A percentile compares a stretch with the other conserved stretches of the same genome.
Evolutionary conservation across 1,140 invertebrate genomes (phyloP).

Genomic region (Arctopsyche grandis): DNA sequence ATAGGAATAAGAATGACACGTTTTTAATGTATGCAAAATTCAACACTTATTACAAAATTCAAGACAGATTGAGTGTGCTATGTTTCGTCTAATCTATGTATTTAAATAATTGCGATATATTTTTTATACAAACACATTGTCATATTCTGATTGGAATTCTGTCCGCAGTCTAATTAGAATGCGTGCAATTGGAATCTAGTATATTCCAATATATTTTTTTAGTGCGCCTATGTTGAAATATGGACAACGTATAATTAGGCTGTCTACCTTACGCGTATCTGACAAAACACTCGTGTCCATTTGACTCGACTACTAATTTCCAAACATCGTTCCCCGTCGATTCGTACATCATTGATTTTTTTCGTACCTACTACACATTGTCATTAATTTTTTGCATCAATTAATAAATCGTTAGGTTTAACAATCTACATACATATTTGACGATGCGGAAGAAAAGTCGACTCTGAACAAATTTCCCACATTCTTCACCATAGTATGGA

Average conservation of each 20-base stretch:
- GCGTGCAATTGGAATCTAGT: too few species aligned
- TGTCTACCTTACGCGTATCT: constrained; percentile 29
- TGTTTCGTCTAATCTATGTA: too few species aligned
- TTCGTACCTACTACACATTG: neutral
- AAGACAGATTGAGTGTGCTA: too few species aligned
- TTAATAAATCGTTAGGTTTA: neutral
- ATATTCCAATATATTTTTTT: too few species aligned
- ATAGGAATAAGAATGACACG: too few species aligned
- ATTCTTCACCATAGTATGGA: neutral
- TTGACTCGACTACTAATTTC: constrained; percentile 26
- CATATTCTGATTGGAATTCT: too few species aligned
- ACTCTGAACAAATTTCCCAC: constrained; percentile 1
- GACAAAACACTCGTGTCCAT: constrained; percentile 48
- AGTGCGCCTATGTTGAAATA: too few species aligned
- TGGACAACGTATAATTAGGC: constrained; percentile 20
- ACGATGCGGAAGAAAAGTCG: neutral
- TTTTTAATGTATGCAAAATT: too few species aligned
- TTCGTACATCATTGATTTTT: neutral
- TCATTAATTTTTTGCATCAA: neutral
- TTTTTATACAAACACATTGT: too few species aligned
- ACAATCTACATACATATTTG: neutral
- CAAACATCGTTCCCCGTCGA: neutral
- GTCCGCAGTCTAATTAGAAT: too few species aligned
- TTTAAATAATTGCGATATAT: too few species aligned
- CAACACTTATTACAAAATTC: too few species aligned